Percentiles rank a stretch among this genome's conserved stretches.
These are phyloP conservation scores for Hylia prasina DNA, from an alignment of 2,113 vertebrate genomes.

Conservation along the genomic window DNA sequence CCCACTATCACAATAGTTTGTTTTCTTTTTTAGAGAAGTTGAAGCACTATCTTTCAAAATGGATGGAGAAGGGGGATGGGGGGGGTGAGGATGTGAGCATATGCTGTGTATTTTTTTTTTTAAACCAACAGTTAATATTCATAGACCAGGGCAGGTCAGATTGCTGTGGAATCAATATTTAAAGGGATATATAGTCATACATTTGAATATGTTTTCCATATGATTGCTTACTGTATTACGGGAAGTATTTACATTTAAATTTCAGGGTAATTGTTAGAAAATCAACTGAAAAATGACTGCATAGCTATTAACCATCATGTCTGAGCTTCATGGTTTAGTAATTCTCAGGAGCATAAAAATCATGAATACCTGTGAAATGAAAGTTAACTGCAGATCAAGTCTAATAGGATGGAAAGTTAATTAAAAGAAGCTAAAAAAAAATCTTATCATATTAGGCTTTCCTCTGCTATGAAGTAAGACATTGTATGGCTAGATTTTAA, in stretches of 20 bases:
- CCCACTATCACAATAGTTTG: neutral
- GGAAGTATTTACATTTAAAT: neutral
- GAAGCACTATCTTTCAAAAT: neutral
- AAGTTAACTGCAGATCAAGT: slow-evolving; percentile 68
- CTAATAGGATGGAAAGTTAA: slow-evolving; percentile 71
- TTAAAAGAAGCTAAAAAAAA: slow-evolving; percentile 71
- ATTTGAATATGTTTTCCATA: neutral
- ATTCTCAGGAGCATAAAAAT: slow-evolving; percentile 63
- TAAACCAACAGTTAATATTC: neutral
- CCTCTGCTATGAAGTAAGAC: slow-evolving; percentile 50
- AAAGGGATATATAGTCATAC: neutral
- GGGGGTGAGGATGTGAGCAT: rapidly evolving
- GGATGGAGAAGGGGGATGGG: too few relatives aligned
- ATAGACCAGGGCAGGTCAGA: neutral
- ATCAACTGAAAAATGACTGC: neutral
- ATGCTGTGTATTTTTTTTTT: neutral
- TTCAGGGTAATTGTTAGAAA: neutral
- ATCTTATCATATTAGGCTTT: slow-evolving; percentile 55
- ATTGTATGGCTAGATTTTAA: slow-evolving; percentile 44
- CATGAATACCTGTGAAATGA: slow-evolving; percentile 69
- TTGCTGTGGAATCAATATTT: neutral
- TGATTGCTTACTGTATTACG: neutral
- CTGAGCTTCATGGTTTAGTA: slow-evolving; percentile 30
- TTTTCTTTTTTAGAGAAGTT: neutral
- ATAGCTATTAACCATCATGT: slow-evolving; percentile 3